Conservation (phyloP, 2,888 invertebrate species). For the Orchesella flavescens region DNA sequence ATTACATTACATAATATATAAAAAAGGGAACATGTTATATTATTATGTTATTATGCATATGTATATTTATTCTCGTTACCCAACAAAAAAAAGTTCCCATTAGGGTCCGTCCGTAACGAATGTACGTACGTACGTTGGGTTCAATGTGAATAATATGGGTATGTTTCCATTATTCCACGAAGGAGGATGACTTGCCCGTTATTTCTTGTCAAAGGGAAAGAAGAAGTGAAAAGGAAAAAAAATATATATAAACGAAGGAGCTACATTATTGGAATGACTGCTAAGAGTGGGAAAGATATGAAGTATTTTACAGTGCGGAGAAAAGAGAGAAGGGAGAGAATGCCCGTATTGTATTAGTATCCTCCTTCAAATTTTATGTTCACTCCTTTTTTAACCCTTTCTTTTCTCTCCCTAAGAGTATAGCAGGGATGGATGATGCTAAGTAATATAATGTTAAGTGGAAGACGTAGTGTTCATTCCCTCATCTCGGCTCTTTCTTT, state of each 20-base stretch:
- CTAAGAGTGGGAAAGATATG: slow-evolving; percentile 15
- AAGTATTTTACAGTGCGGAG: slow-evolving; percentile 15
- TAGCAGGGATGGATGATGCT: slow-evolving; percentile 35
- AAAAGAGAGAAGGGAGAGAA: slow-evolving; percentile 31
- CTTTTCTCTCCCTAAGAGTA: slow-evolving; percentile 12
- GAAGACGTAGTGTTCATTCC: slow-evolving; percentile 48
- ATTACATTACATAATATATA: too few relatives aligned
- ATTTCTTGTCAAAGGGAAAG: slow-evolving; percentile 4
- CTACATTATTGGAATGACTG: too few relatives aligned
- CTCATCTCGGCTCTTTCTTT: slow-evolving; percentile 45
- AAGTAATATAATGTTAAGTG: too few relatives aligned
- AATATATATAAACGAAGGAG: neutral
- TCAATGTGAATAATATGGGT: too few relatives aligned
- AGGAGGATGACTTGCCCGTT: neutral
- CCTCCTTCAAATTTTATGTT: slow-evolving; percentile 45
- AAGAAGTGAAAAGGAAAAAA: neutral
- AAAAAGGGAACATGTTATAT: too few relatives aligned
- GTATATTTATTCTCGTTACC: neutral
- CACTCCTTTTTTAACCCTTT: slow-evolving; percentile 56
- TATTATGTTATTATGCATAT: neutral
- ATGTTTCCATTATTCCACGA: too few relatives aligned
- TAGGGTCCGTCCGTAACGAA: neutral
- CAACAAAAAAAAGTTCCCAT: too few relatives aligned
- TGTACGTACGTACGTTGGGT: neutral
- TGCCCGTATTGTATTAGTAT: slow-evolving; percentile 9